phyloP scores from a whole-genome alignment of 2,113 vertebrate genomes.

The Bombycilla garrulus region DNA sequence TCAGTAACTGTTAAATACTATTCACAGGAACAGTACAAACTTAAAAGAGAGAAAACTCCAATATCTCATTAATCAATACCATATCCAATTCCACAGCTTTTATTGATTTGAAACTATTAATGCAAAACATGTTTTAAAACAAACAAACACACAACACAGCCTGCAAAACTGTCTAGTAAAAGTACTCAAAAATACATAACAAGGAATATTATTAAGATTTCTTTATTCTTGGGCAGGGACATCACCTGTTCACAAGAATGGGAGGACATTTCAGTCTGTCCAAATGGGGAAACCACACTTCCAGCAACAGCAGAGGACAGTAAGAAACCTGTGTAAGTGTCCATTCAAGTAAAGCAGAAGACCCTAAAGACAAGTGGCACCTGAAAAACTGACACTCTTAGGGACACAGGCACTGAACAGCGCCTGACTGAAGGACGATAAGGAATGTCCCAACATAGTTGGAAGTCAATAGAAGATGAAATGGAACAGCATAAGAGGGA shows the following conservation, averaged over 20 bases:
- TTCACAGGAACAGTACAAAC: background rate
- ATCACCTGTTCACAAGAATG: background rate
- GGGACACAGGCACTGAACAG: background rate
- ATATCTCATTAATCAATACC: background rate
- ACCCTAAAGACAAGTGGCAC: background rate
- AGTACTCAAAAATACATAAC: background rate
- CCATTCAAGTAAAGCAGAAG: background rate
- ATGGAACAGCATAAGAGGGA: background rate
- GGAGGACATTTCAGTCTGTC: background rate
- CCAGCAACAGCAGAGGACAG: background rate
- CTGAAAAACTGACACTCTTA: background rate
- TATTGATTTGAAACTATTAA: background rate
- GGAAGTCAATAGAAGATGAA: background rate
- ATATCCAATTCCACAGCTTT: background rate
- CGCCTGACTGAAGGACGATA: background rate
- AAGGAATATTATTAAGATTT: background rate
- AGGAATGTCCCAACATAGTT: fast-evolving
- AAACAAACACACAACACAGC: background rate
- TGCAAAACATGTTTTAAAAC: background rate
- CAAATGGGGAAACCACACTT: background rate
- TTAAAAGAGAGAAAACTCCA: background rate
- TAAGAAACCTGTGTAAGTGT: background rate
- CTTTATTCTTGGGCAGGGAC: background rate
- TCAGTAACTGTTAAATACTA: background rate
- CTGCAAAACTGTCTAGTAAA: background rate